These are phyloP conservation scores for Nasonia oneida DNA, from an alignment of 2,888 invertebrate genomes.

Conservation along the genomic window DNA sequence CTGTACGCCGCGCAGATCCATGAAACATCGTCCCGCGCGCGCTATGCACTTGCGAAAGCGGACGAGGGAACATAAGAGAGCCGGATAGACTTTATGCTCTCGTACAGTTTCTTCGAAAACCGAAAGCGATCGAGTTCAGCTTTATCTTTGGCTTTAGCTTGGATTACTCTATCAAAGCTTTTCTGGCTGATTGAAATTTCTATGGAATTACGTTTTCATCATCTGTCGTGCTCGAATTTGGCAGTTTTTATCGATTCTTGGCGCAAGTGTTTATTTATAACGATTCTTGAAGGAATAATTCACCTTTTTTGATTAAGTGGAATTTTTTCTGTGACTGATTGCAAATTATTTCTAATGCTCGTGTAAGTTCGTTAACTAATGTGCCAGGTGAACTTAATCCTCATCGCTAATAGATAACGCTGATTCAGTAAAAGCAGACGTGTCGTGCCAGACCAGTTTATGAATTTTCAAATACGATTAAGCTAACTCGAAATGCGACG, in stretches of 20 bases:
- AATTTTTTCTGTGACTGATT: not conserved
- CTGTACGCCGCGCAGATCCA: not conserved
- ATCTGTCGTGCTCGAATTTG: not conserved
- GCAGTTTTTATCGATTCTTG: no score
- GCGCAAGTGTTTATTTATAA: no score
- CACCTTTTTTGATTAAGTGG: no score
- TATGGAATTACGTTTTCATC: not conserved
- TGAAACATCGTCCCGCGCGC: conserved; percentile 19
- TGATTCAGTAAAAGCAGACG: not conserved
- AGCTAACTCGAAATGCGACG: no score
- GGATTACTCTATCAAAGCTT: conserved; percentile 26
- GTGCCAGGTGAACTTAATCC: not conserved
- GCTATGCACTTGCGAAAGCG: conserved; percentile 29
- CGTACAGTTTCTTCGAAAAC: conserved; percentile 40
- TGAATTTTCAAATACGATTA: not conserved
- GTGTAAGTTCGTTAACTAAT: not conserved
- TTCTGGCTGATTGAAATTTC: not conserved
- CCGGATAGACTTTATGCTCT: conserved; percentile 43
- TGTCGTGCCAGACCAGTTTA: not conserved
- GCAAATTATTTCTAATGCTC: no score
- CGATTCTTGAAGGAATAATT: no score
- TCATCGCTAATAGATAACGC: not conserved
- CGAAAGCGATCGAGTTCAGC: not conserved
- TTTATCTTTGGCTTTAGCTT: not conserved
- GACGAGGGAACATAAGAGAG: conserved; percentile 8